Conservation (phyloP, 2,888 invertebrate genomes). For the Drosophila incognita region DNA sequence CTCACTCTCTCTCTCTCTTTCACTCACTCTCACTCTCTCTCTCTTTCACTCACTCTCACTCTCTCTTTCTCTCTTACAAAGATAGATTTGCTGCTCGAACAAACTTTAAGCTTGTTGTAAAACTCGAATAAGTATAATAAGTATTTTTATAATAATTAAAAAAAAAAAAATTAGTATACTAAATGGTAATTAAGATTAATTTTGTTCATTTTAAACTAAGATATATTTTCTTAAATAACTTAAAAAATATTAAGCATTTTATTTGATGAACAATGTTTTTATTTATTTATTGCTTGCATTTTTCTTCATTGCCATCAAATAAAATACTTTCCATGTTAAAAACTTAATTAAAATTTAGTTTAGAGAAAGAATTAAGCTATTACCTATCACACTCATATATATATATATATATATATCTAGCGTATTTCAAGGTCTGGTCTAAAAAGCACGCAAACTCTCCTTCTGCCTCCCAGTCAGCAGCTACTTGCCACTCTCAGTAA, state of each 20-base stretch:
- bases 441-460: not conserved
- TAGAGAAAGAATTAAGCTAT: not conserved
- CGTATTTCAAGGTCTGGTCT: not conserved
- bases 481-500: not conserved
- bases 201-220: too few species aligned
- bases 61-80: not conserved
- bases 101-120: rapidly evolving
- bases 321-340: not conserved
- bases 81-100: not conserved
- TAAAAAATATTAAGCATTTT: not conserved
- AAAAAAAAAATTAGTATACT: not conserved
- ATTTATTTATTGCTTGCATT: not conserved
- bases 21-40: not conserved
- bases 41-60: not conserved
- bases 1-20: not conserved
- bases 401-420: not conserved
- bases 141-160: not conserved
- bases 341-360: too few species aligned
- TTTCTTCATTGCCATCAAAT: not conserved
- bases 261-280: not conserved
- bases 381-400: not conserved
- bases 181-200: too few species aligned
- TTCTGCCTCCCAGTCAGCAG: not conserved
- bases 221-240: too few species aligned
- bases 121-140: not conserved